Evolutionary conservation across 92 coral and sea anemone species (phyloP), one percentile per base, ranked within the genome.

Genomic region (Parazoanthus atlanticus): DNA sequence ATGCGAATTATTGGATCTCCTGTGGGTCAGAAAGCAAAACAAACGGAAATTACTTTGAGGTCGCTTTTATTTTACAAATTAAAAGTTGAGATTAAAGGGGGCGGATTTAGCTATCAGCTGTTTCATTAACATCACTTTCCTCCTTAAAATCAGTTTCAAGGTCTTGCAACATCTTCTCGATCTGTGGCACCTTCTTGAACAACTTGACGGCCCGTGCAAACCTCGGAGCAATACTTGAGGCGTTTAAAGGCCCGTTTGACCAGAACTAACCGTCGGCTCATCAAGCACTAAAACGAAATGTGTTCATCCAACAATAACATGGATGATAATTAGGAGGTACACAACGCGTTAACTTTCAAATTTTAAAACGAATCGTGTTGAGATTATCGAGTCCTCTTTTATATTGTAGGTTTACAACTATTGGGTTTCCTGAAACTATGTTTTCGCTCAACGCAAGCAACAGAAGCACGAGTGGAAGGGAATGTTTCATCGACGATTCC

Each of bases 401-500:
- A 5, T 41, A 36, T 26, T 78, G 46, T 78, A 75, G 79, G 19
- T 17, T 34, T 75, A 19, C 9, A 34, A 75, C 64, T 2, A 49
- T 33, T 29, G 3, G 36, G 8, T 25, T 0, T 28, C 21, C 75
- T n/a, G 49, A 40, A 81, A 40, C 49, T 25, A 82, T 82, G 86
- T 49, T 52, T 15, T 40, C 25, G 16, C 6, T 38, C 52, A 83
- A 83, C 65, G 23, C 78, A 41, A 83, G 86, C 66, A 69, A 67
- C 33, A 2, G 33, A 25, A 83, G 26, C 61, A 40, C 26, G 4
- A 70, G 28, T 32, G 56, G 78, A 41, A 70, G 38, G 28, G 65
- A 46, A 15, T 83, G 86, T 29, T 83, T 67, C n/a, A 26, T 29
- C 6, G 74, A 69, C 86, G 86, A 83, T 83, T 83, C 86, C 19